A percentile compares a stretch with the other conserved stretches of the same genome.
Evolutionary conservation across 2,888 invertebrate species (phyloP).

Genomic region (Taenaris catops): DNA sequence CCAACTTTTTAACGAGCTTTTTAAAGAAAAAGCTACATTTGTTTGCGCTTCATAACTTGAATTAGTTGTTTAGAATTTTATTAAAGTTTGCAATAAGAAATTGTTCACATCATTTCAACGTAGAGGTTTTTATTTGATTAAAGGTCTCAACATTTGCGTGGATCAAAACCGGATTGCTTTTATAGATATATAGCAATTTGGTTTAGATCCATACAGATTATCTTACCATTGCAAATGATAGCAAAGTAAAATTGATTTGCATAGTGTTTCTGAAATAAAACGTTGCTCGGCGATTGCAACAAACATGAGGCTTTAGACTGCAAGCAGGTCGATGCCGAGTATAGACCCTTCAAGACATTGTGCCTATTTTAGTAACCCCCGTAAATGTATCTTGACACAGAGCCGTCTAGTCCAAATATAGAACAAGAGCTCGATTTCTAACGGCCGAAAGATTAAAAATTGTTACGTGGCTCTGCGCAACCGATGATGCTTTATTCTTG

Average conservation of each 20-base stretch:
- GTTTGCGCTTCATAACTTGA: conserved; percentile 6
- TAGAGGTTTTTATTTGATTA: no score
- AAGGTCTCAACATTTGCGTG: not conserved
- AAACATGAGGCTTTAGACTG: not conserved
- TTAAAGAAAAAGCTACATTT: not conserved
- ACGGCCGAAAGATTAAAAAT: no score
- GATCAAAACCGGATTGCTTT: not conserved
- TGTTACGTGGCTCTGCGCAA: no score
- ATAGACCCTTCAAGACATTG: conserved; percentile 13
- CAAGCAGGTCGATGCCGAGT: conserved; percentile 9
- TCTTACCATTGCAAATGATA: not conserved
- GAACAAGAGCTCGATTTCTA: conserved; percentile 3
- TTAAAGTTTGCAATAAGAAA: not conserved
- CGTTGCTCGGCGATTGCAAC: no score
- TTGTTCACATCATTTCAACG: not conserved
- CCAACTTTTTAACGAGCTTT: not conserved
- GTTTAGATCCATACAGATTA: not conserved
- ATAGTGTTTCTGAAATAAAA: no score
- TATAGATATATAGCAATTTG: not conserved
- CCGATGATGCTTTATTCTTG: no score
- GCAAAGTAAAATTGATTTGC: no score
- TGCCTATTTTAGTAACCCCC: conserved; percentile 17
- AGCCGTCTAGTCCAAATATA: conserved; percentile 12
- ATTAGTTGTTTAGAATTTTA: not conserved
- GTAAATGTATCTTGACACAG: conserved; percentile 16